A percentile compares a stretch with the other conserved stretches of the same genome.
Evolutionary conservation across 2,888 invertebrate species (phyloP).

Genomic region (Stegophylla sp.): DNA sequence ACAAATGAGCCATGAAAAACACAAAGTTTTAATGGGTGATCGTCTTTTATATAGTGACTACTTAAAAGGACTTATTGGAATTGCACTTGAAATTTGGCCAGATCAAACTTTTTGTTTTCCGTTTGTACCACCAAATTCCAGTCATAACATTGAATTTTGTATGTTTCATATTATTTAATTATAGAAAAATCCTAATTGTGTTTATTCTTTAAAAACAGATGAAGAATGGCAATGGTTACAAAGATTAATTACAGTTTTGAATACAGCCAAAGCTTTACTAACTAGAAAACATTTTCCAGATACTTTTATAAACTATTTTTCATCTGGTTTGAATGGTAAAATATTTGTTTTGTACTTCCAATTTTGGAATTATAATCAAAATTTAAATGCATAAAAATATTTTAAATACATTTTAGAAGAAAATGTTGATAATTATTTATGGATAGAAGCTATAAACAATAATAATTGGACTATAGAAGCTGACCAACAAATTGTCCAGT

Average conservation of each 20-base stretch:
- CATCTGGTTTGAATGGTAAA: slow-evolving; percentile 52
- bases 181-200: slow-evolving; percentile 51
- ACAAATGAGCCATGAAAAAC: slow-evolving; percentile 69
- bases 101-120: slow-evolving; percentile 68
- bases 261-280: slow-evolving; percentile 69
- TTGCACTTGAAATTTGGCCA: slow-evolving; percentile 68
- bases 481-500: slow-evolving; percentile 71
- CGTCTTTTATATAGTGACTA: slow-evolving; percentile 71
- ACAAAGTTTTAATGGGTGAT: slow-evolving; percentile 69
- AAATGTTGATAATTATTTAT: slow-evolving; percentile 43
- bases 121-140: slow-evolving; percentile 66
- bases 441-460: slow-evolving; percentile 65
- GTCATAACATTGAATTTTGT: slow-evolving; percentile 47
- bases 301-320: slow-evolving; percentile 63
- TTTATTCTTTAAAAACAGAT: slow-evolving; percentile 61
- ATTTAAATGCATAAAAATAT: slow-evolving; percentile 13
- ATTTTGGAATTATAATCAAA: slow-evolving; percentile 2
- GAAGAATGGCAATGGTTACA: slow-evolving; percentile 71
- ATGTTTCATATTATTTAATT: slow-evolving; percentile 17
- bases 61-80: slow-evolving; percentile 69
- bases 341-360: background rate
- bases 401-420: slow-evolving; percentile 60
- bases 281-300: slow-evolving; percentile 67
- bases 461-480: slow-evolving; percentile 69
- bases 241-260: slow-evolving; percentile 68